Base-by-base conservation (phyloP, 2,113 vertebrate species). In the Zosterops pallidus region DNA sequence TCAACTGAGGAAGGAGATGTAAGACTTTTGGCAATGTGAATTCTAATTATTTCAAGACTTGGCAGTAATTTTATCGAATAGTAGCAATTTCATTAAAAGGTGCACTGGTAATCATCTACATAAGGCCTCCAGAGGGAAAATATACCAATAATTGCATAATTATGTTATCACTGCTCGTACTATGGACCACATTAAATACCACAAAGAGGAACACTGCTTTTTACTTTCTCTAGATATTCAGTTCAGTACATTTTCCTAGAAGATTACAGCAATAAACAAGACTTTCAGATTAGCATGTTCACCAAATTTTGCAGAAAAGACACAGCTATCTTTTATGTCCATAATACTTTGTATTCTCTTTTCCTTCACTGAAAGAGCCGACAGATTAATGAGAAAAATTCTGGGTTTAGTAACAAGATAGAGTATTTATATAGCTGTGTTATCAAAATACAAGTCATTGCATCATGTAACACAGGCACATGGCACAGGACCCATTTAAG, bases 31-130 rank as follows among this genome's bases (percentile, higher is more conserved):
- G 94, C 97, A 97, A 95, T 75, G 89, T 3, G 4, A 95, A 98
- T 97, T 92, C 96, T 97, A 97, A 98, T 97, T 97, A 98, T 97
- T 96, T 97, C 95, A 97, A 97, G 84, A 65, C 88, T 93, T 97
- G 95, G 96, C 91, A 97, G 92, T 46, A 84, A 72, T 97, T 97
- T 97, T 95, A 97, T 97, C 94, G 95, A 98, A 98, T 96, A 90
- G 95, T 92, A 97, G 89, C 97, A 97, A 87, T 97, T 97, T 97
- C 95, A 97, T 97, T 97, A 95, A 92, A 97, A 97, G 95, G 96
- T 96, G 83, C 86, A 90, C 93, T 77, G 76, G 83, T 96, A 95
- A 95, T 95, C 89, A 92, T 95, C 92, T 92, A 94, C 57, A 46
- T 91, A 90, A 92, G 89, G 82, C 68, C 89, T 95, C 84, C 78